Conservation (phyloP, 2,797 vertebrate genomes). For the Limosa lapponica region DNA sequence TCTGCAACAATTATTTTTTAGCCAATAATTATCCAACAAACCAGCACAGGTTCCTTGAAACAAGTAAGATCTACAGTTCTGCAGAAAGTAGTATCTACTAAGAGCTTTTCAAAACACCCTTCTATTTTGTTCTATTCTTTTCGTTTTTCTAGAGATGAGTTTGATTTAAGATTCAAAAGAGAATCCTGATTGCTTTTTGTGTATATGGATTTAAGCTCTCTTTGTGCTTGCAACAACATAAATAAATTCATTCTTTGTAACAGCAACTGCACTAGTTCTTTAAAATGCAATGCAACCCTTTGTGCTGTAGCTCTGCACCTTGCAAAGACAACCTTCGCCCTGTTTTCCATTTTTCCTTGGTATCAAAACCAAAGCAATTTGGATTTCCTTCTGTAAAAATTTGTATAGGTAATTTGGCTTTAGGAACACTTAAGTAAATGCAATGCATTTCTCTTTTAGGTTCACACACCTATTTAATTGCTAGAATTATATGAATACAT, state of each 20-base stretch:
- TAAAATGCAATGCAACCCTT: background rate
- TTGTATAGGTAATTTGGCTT: background rate
- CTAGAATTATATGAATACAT: background rate
- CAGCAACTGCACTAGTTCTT: background rate
- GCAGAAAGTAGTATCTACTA: background rate
- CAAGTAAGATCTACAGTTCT: background rate
- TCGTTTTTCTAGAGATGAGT: background rate
- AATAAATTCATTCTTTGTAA: background rate
- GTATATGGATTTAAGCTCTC: constrained; percentile 15
- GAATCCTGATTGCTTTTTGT: background rate
- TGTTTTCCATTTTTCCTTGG: background rate
- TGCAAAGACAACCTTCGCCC: background rate
- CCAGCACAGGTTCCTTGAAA: background rate
- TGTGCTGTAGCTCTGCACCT: background rate
- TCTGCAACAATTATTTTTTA: background rate
- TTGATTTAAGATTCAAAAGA: constrained; percentile 31
- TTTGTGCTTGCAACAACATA: constrained; percentile 16
- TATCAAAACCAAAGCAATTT: background rate
- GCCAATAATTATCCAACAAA: background rate
- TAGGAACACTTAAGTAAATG: background rate
- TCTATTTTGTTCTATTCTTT: background rate
- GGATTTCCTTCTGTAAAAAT: constrained; percentile 5
- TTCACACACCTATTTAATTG: constrained; percentile 4
- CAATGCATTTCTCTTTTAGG: background rate
- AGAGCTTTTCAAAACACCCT: background rate